phyloP scores from a whole-genome alignment of 2,797 vertebrate species.

The Pseudochirops cupreus region DNA sequence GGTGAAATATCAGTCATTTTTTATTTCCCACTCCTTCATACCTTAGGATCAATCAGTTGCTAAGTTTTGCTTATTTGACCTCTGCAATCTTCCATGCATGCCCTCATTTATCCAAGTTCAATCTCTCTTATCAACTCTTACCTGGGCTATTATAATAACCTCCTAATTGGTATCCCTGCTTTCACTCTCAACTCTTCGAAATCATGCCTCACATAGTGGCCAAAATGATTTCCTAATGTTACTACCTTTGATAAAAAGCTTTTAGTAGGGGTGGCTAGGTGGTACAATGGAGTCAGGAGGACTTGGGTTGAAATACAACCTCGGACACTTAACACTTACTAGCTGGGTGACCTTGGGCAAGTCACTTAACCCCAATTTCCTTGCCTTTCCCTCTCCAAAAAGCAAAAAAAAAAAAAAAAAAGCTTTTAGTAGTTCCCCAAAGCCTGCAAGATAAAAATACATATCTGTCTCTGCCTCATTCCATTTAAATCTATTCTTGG shows the following conservation, averaged over 20 bases:
- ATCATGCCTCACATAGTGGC: not conserved
- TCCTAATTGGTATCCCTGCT: not conserved
- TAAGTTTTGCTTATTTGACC: not conserved
- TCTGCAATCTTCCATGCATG: not conserved
- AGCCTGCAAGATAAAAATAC: not conserved
- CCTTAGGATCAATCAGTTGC: not conserved
- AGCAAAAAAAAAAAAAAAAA: too few relatives aligned
- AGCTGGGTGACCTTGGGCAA: too few relatives aligned
- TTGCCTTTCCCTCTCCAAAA: too few relatives aligned
- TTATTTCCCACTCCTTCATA: not conserved
- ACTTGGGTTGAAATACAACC: too few relatives aligned
- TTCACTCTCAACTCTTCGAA: not conserved
- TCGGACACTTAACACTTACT: too few relatives aligned
- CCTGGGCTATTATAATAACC: too few relatives aligned
- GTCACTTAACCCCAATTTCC: too few relatives aligned
- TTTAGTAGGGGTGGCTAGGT: not conserved
- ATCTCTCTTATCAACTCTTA: not conserved
- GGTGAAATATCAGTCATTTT: not conserved
- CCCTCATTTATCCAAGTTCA: not conserved
- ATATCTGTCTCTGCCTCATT: not conserved
- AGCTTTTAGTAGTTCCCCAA: not conserved
- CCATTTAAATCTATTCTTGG: not conserved
- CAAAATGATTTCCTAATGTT: not conserved
- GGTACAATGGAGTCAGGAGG: too few relatives aligned
- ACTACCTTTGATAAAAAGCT: not conserved